Conservation (phyloP, 2,113 vertebrate genomes). For the Atrichornis clamosus region DNA sequence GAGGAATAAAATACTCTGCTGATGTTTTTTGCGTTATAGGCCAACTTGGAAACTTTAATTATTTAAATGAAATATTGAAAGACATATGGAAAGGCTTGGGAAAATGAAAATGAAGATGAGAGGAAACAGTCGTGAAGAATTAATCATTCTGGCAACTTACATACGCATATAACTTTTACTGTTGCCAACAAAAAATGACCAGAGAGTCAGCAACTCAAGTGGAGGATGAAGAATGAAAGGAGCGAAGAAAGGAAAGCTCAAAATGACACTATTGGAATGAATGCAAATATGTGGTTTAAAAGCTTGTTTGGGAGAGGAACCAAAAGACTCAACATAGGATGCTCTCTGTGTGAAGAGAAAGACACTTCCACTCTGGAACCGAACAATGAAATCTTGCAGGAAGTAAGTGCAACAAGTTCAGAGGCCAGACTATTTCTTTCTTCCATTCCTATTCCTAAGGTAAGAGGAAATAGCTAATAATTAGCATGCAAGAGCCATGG, state of each 20-base stretch:
- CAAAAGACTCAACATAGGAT: not conserved
- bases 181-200: not conserved
- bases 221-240: not conserved
- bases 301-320: not conserved
- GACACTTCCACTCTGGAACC: not conserved
- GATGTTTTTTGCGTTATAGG: not conserved
- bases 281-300: not conserved
- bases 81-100: not conserved
- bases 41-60: not conserved
- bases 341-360: not conserved
- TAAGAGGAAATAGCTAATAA: conserved; percentile 9
- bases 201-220: not conserved
- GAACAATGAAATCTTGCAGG: not conserved
- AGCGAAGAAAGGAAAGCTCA: not conserved
- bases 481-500: not conserved
- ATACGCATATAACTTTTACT: not conserved
- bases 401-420: not conserved
- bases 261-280: not conserved
- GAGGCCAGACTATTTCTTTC: not conserved
- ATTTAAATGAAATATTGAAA: not conserved
- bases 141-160: not conserved
- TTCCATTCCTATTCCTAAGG: not conserved
- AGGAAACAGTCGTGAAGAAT: not conserved
- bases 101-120: not conserved
- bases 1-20: not conserved